These are phyloP conservation scores for Cosmia trapezina DNA, from an alignment of 2,888 invertebrate species.

Conservation along the genomic window DNA sequence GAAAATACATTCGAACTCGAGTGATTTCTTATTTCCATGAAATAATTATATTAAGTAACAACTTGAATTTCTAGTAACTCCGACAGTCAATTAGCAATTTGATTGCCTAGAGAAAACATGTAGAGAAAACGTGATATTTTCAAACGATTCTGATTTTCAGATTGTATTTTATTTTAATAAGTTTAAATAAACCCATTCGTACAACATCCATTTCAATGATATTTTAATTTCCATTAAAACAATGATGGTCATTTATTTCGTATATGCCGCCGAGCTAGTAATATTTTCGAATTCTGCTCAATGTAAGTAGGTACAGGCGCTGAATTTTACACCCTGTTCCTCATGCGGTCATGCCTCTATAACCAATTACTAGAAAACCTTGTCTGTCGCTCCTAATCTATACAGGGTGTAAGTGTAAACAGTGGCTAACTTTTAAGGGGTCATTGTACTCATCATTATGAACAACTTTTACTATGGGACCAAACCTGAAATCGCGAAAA, in stretches of 20 bases:
- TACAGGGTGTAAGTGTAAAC: too few species aligned
- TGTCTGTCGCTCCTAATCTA: neutral
- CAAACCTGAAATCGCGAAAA: too few species aligned
- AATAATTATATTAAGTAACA: neutral
- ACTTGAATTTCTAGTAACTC: conserved; percentile 2
- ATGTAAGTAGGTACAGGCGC: neutral
- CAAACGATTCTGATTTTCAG: neutral
- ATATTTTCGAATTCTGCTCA: neutral
- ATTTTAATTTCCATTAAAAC: neutral
- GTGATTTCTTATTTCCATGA: neutral
- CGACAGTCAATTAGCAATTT: conserved; percentile 6
- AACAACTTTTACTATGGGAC: too few species aligned
- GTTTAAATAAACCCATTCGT: neutral
- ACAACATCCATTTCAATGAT: neutral
- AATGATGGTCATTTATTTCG: neutral
- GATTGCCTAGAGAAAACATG: conserved; percentile 10
- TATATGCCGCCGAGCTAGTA: neutral
- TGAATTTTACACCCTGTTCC: too few species aligned
- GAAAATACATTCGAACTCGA: neutral
- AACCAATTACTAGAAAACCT: neutral
- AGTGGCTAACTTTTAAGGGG: too few species aligned
- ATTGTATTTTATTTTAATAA: conserved; percentile 21
- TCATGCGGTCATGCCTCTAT: too few species aligned
- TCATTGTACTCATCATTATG: too few species aligned
- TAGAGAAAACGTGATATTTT: neutral